Conservation (phyloP, 2,113 vertebrate genomes). For the Felis chaus region DNA sequence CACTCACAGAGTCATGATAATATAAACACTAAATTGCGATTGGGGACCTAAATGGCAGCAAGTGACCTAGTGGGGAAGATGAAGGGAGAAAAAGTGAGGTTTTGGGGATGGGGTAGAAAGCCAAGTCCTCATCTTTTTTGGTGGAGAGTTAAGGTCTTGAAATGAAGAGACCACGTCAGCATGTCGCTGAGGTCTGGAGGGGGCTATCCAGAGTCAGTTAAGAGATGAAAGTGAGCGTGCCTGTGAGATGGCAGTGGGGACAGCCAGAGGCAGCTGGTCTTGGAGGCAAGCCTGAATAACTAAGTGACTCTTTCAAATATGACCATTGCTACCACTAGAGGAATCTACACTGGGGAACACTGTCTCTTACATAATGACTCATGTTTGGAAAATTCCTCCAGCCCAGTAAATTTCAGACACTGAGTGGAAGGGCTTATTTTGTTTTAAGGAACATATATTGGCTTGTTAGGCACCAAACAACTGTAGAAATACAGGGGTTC, state of each 20-base stretch:
- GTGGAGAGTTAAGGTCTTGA: background rate
- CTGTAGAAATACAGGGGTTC: background rate
- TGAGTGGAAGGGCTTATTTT: background rate
- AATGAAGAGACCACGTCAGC: background rate
- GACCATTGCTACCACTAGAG: background rate
- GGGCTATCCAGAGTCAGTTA: rapidly evolving
- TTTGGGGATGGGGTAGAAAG: background rate
- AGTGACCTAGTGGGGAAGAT: background rate
- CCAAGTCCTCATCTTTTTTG: background rate
- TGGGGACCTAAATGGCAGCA: background rate
- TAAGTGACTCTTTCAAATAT: background rate
- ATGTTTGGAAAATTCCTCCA: background rate
- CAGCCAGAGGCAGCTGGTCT: background rate
- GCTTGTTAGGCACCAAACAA: background rate
- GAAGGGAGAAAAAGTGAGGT: background rate
- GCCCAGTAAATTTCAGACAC: background rate
- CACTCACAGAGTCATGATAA: background rate
- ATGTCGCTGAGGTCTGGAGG: background rate
- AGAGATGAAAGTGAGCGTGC: no score
- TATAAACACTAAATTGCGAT: background rate
- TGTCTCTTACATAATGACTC: background rate
- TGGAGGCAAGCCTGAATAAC: background rate
- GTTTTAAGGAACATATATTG: background rate
- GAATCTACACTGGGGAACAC: background rate
- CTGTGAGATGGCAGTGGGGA: background rate